A percentile compares a stretch with the other conserved stretches of the same genome.
Evolutionary conservation across 1,140 invertebrate species (phyloP).

Genomic region (Acyrthosiphon pisum): DNA sequence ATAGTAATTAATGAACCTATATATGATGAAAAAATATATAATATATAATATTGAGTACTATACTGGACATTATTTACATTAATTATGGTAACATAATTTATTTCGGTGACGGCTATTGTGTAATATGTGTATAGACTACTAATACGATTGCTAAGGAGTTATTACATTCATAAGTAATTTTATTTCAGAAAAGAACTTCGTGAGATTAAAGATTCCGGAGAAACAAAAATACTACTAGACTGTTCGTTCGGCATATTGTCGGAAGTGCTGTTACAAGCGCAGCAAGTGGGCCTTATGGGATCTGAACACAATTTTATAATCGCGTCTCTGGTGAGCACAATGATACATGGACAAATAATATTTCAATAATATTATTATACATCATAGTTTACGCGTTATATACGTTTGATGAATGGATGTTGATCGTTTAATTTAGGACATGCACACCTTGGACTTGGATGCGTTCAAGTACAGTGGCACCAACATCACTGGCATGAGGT

Average conservation of each 20-base stretch:
- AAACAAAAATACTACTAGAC: conserved; percentile 79
- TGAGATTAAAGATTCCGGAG: conserved; percentile 70
- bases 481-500: conserved; percentile 80
- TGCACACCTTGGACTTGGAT: conserved; percentile 80
- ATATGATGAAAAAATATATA: no score
- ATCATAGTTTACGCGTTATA: neutral
- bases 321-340: conserved; percentile 70
- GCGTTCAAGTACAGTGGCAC: conserved; percentile 84
- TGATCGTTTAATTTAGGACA: conserved; percentile 67
- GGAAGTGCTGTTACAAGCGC: conserved; percentile 73
- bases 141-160: neutral
- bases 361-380: neutral
- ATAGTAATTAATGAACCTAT: no score
- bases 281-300: conserved; percentile 85
- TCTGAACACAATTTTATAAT: conserved; percentile 79
- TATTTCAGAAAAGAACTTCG: conserved; percentile 66
- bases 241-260: conserved; percentile 74
- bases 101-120: no score
- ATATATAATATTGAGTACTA: no score
- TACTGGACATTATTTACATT: no score
- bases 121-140: neutral
- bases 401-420: neutral
- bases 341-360: neutral
- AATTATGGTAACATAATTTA: no score
- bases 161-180: neutral